These are phyloP conservation scores for Acanthopagrus latus DNA, from an alignment of 2,797 vertebrate species.

Conservation along the genomic window DNA sequence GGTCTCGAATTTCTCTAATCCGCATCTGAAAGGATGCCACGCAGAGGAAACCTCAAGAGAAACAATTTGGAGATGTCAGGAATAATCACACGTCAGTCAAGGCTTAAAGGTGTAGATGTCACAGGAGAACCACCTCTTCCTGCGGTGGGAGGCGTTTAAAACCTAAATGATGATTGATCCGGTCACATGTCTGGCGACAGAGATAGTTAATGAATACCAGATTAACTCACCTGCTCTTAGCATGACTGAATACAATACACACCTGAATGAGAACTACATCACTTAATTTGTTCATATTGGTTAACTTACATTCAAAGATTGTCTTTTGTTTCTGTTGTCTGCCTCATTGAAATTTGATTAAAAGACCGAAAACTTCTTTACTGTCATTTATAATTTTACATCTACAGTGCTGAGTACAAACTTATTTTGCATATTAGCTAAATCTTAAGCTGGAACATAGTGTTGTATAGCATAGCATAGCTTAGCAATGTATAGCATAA, in stretches of 20 bases:
- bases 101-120: conserved; percentile 33
- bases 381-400: not conserved
- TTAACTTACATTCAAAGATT: not conserved
- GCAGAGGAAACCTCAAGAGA: conserved; percentile 51
- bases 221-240: not conserved
- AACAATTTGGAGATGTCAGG: conserved; percentile 34
- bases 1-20: conserved; percentile 63
- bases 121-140: not conserved
- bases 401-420: not conserved
- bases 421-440: too few species aligned
- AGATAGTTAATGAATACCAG: not conserved
- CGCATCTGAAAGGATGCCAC: conserved; percentile 40
- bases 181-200: not conserved
- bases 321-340: too few species aligned
- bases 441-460: too few species aligned
- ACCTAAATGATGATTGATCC: not conserved
- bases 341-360: not conserved
- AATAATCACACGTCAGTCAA: conserved; percentile 49
- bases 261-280: not conserved
- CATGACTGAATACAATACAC: not conserved
- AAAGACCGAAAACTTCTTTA: not conserved
- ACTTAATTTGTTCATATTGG: not conserved
- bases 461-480: too few species aligned
- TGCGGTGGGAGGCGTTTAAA: not conserved
- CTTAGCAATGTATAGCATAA: too few species aligned